These are phyloP conservation scores for Silurus glanis DNA, from an alignment of 2,113 vertebrate species.

Conservation along the genomic window DNA sequence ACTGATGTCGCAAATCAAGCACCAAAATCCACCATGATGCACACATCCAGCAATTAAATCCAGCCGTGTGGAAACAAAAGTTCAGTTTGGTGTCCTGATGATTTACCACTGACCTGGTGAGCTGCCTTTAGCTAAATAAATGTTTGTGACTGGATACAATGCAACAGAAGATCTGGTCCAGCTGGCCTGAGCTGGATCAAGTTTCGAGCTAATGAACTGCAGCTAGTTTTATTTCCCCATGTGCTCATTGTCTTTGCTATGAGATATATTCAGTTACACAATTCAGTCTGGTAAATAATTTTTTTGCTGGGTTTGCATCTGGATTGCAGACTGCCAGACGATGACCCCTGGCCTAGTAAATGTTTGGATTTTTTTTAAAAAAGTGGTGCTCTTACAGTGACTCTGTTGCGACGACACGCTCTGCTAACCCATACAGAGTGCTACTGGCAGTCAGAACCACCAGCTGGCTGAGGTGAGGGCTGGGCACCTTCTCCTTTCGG, in stretches of 20 bases:
- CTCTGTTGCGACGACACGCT: conserved; percentile 95
- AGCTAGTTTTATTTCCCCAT: not conserved
- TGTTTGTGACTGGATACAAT: no score
- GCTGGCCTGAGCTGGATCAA: no score
- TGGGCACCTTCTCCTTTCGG: conserved; percentile 94
- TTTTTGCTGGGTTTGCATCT: not conserved
- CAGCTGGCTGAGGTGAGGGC: conserved; percentile 92
- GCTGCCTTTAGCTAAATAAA: not conserved
- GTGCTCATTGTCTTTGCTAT: no score
- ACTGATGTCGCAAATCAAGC: no score
- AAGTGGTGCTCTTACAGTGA: conserved; percentile 83
- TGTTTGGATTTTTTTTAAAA: not conserved
- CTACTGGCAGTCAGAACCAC: conserved; percentile 85
- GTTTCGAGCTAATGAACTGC: not conserved
- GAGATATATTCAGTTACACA: not conserved
- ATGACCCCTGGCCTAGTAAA: not conserved
- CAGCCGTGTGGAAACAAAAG: no score
- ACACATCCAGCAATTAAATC: no score
- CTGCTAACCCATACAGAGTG: conserved; percentile 86
- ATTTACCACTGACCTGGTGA: not conserved
- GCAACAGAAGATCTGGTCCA: no score
- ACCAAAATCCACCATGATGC: no score
- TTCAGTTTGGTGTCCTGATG: no score
- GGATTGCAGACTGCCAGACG: not conserved
- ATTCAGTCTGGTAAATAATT: not conserved